Evolutionary conservation across 2,113 vertebrate genomes (phyloP), one percentile per base, ranked within the genome.

Genomic region (Zosterops japonicus): DNA sequence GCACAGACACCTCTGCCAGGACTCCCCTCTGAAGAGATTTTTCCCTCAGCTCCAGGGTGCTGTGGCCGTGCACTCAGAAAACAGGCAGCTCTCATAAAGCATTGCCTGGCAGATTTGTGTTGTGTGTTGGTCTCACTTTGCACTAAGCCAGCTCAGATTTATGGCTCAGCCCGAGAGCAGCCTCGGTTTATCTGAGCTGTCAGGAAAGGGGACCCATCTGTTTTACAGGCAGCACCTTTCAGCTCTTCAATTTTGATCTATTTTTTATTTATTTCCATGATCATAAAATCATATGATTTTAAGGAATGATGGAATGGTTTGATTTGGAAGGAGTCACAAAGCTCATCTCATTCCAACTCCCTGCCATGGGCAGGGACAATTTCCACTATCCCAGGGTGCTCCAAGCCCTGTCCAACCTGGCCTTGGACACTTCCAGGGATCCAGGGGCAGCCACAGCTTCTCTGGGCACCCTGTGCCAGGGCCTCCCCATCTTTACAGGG

Each of bases 301-400:
- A 16, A 15, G 20, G 27, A 36, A 28, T 42, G 31, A 70, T 63
- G 13, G 53, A 77, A 63, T 28, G 6, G 27, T 44, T 44, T 63
- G 35, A 23, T 12, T 9, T 77, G 56, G 31, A 77, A 63, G 4
- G 35, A 3, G 11, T 8, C 7, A 24, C 23, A 28, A 63, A 50
- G 2, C 6, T 8, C 14, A 42, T 24, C 49, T 16, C 12, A 18
- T 63, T 35, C 41, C 44, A 24, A 1, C 1, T 0, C 36, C 15
- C 10, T 74, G 27, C 12, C 21, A 6, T 9, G 22, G 11, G 4
- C 25, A 69, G 12, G 35, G 49, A 42, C 49, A 49, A 0, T 3
- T 56, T 4, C 12, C 64, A 36, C 64, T 2, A 0, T 0, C n/a
- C n/a, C n/a, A 36, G 41, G 4, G 0, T 8, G 13, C 7, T 63